These are phyloP conservation scores for Myotis davidii DNA, from an alignment of 2,113 vertebrate species.

Conservation along the genomic window DNA sequence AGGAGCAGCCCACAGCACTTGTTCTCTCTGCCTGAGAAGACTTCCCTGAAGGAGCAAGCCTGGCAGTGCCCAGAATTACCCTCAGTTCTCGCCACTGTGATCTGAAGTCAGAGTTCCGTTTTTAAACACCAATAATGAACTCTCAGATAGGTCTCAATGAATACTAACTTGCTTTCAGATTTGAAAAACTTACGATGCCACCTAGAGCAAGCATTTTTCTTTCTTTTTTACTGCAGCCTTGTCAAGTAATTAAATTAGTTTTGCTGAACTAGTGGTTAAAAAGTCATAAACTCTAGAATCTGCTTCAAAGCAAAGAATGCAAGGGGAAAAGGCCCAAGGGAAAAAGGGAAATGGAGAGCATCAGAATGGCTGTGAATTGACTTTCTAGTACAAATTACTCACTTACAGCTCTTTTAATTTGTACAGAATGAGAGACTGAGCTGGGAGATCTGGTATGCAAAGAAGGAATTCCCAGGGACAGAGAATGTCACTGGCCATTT, in stretches of 20 bases:
- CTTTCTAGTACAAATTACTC: neutral
- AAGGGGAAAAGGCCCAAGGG: neutral
- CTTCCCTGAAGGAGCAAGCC: neutral
- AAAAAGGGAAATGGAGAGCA: neutral
- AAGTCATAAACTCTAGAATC: neutral
- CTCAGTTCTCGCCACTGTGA: neutral
- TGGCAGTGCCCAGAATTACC: neutral
- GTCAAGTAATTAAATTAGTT: conserved; percentile 17
- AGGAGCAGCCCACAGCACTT: neutral
- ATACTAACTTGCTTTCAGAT: neutral
- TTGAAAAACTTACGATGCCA: neutral
- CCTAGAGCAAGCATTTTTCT: neutral
- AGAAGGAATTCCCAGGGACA: neutral
- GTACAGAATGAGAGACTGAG: neutral
- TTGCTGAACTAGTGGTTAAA: conserved; percentile 10
- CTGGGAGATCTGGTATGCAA: accelerated
- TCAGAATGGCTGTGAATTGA: neutral
- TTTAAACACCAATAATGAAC: too few relatives aligned
- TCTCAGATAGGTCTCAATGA: neutral
- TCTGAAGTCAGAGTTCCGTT: neutral
- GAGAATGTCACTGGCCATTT: accelerated
- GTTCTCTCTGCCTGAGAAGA: neutral
- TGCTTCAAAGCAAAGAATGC: conserved; percentile 40
- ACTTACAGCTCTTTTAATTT: neutral
- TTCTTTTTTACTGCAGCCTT: neutral